Conservation (phyloP, 1,140 invertebrate genomes). For the Rhopalosiphum padi region DNA sequence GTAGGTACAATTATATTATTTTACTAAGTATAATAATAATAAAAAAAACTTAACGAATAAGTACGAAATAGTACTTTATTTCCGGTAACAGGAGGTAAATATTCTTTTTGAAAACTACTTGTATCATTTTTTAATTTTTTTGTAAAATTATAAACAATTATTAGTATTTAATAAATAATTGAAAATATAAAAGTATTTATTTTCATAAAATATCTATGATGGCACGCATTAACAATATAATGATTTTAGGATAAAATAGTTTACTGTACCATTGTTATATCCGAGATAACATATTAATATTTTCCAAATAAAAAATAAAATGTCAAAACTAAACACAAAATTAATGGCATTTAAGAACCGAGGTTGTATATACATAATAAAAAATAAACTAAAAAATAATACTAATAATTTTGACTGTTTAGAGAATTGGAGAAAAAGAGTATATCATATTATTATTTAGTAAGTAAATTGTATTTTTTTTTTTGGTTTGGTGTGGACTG, state of each 20-base stretch:
- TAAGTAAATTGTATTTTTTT: neutral
- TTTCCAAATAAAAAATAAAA: neutral
- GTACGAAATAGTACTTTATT: neutral
- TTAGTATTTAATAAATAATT: neutral
- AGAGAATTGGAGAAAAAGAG: neutral
- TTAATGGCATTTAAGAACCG: neutral
- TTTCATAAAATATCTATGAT: too few relatives aligned
- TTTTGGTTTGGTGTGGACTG: neutral
- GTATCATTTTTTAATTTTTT: neutral
- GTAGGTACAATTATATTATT: neutral
- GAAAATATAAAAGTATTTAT: too few relatives aligned
- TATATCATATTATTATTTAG: neutral
- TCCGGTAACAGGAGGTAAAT: neutral
- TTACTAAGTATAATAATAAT: neutral
- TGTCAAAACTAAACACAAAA: neutral
- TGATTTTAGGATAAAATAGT: too few relatives aligned
- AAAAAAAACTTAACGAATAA: neutral
- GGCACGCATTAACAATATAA: too few relatives aligned
- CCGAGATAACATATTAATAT: neutral
- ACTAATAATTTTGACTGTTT: neutral
- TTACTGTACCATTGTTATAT: too few relatives aligned
- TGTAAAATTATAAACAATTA: neutral
- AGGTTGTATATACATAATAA: neutral
- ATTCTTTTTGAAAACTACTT: neutral
- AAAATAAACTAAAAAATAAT: neutral